A percentile compares a stretch with the other conserved stretches of the same genome.
These are phyloP conservation scores for Hormaphis cornu DNA, from an alignment of 1,140 invertebrate species.

Conservation along the genomic window DNA sequence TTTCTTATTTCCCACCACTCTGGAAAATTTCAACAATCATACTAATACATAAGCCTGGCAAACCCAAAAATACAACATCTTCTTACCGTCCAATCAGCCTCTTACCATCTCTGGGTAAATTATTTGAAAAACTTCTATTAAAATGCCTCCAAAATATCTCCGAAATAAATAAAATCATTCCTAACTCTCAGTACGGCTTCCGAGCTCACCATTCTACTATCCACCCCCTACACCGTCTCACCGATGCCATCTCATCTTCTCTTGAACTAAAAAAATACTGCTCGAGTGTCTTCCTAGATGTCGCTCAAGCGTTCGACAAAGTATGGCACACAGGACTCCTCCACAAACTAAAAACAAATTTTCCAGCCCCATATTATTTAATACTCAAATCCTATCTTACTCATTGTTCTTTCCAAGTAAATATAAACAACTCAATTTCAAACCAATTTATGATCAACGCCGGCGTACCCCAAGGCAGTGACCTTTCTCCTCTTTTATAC, in stretches of 20 bases:
- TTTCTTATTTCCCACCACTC: not conserved
- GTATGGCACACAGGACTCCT: conserved; percentile 42
- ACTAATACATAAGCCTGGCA: conserved; percentile 37
- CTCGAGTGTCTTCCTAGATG: conserved; percentile 39
- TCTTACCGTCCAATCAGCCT: conserved; percentile 42
- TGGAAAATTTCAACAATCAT: conserved; percentile 40
- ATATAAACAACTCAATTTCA: not conserved
- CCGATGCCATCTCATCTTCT: conserved; percentile 34
- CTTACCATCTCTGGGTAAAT: conserved; percentile 39
- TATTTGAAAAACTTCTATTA: conserved; percentile 38
- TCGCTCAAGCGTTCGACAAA: conserved; percentile 43
- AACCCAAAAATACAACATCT: conserved; percentile 37
- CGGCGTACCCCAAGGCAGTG: not conserved
- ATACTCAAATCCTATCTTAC: too few relatives aligned
- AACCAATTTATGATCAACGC: not conserved
- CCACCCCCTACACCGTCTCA: too few relatives aligned
- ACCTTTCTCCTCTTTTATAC: not conserved
- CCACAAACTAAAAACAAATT: conserved; percentile 38
- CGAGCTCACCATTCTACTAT: conserved; percentile 18
- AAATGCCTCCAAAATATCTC: conserved; percentile 24
- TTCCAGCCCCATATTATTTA: too few relatives aligned
- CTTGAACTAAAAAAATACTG: conserved; percentile 37
- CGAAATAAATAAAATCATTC: conserved; percentile 26
- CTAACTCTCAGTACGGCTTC: conserved; percentile 14
- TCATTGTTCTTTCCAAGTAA: not conserved